phyloP scores from a whole-genome alignment of 2,113 vertebrate genomes.

The Passer domesticus region DNA sequence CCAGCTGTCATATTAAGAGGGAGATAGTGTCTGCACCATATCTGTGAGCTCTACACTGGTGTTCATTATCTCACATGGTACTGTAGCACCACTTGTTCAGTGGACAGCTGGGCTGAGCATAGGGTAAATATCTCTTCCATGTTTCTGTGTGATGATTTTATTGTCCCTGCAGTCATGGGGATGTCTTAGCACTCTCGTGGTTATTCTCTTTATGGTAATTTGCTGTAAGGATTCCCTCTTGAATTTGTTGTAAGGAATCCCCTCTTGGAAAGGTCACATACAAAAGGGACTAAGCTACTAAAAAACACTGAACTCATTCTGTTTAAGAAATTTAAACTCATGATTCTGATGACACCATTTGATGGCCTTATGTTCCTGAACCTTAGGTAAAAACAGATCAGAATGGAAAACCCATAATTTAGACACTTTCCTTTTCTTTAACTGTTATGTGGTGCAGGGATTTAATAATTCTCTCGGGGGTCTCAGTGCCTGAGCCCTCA shows the following conservation, averaged over 20 bases:
- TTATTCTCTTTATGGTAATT: neutral
- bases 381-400: neutral
- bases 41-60: neutral
- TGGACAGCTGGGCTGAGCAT: neutral
- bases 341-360: neutral
- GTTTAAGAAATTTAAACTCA: neutral
- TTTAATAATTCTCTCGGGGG: neutral
- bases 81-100: neutral
- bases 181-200: neutral
- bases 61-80: neutral
- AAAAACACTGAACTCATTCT: rapidly evolving
- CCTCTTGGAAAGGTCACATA: rapidly evolving
- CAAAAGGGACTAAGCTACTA: neutral
- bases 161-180: neutral
- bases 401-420: neutral
- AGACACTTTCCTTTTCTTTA: neutral
- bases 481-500: neutral
- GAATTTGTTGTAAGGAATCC: neutral
- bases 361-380: neutral
- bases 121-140: neutral
- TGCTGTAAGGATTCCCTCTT: neutral
- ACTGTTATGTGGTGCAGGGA: neutral
- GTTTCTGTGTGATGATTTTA: neutral
- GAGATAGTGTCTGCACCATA: neutral
- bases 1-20: neutral